Percentiles rank a stretch among this genome's conserved stretches.
Evolutionary conservation across 2,113 vertebrate genomes (phyloP).

Genomic region (Agapornis roseicollis): DNA sequence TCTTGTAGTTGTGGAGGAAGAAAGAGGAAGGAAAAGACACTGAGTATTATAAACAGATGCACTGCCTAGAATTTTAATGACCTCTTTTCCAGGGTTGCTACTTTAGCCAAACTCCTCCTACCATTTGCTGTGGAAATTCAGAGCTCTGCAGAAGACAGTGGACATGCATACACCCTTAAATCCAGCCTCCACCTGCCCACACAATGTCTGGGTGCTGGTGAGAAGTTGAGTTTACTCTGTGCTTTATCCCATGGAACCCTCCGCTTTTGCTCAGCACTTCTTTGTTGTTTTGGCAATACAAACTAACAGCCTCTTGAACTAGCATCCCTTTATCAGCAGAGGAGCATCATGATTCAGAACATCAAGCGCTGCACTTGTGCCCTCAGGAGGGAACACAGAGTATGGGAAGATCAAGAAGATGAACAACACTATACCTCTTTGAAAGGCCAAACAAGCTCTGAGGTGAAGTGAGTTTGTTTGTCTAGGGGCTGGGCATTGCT

Average conservation of each 20-base stretch:
- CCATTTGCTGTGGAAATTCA: neutral
- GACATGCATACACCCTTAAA: neutral
- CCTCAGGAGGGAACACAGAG: neutral
- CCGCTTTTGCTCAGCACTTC: neutral
- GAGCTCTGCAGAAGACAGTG: neutral
- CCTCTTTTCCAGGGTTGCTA: neutral
- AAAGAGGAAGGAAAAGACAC: neutral
- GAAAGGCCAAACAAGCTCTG: neutral
- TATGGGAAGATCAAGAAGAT: constrained; percentile 10
- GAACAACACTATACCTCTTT: neutral
- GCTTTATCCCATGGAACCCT: neutral
- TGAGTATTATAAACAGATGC: neutral
- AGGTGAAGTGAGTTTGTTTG: neutral
- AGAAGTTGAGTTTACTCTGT: neutral
- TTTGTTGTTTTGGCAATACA: neutral
- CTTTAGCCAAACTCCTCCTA: neutral
- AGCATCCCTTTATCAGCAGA: constrained; percentile 13
- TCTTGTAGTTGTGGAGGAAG: neutral
- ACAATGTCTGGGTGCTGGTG: accelerated
- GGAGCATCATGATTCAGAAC: neutral
- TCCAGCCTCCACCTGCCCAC: neutral
- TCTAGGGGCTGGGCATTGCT: neutral
- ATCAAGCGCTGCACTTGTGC: constrained; percentile 19
- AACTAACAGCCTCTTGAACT: constrained; percentile 9
- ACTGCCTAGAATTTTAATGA: neutral